Evolutionary conservation across 1,140 invertebrate genomes (phyloP), one percentile per base, ranked within the genome.

Genomic region (Aphidius ervi): DNA sequence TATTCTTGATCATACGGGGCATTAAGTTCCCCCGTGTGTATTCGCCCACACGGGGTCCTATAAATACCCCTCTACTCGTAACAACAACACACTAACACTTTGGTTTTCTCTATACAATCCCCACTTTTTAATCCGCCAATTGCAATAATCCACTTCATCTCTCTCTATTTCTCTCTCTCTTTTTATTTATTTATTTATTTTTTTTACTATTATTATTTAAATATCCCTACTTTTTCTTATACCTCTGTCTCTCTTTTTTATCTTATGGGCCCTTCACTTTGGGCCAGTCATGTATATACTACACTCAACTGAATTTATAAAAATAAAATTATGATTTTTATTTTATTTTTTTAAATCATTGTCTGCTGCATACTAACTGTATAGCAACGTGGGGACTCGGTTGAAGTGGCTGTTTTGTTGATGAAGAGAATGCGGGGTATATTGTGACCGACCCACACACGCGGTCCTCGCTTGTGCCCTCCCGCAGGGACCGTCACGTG

Each of bases 401-500:
- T 31, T 31, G 23, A 31, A 31, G 23, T 31, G 2, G 23, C 4
- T 31, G 23, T 31, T 31, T 31, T 31, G 23, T 31, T 3, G 23
- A 31, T 31, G 52, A 42, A 42, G 52, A 31, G 40, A 31, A 49
- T 8, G 16, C 48, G 16, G 48, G 37, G 48, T 23, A 49, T 31
- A 31, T 31, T 31, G 52, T 55, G 39, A 45, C 48, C 47, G 49
- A 65, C 56, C 61, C 63, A 61, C 64, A 63, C 64, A 63, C 64
- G 61, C 61, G 61, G 61, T 54, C 46, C 50, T 58, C 58, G 37
- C 31, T 57, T 41, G 59, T 71, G 69, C 72, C 23, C 74, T 74
- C 72, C 72, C 67, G 72, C 72, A 73, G 71, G 71, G 69, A 68
- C 70, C 70, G 71, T 75, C 74, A 74, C 72, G 71, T 73, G 74